Conservation (phyloP, 2,113 vertebrate genomes). For the Oncorhynchus keta region DNA sequence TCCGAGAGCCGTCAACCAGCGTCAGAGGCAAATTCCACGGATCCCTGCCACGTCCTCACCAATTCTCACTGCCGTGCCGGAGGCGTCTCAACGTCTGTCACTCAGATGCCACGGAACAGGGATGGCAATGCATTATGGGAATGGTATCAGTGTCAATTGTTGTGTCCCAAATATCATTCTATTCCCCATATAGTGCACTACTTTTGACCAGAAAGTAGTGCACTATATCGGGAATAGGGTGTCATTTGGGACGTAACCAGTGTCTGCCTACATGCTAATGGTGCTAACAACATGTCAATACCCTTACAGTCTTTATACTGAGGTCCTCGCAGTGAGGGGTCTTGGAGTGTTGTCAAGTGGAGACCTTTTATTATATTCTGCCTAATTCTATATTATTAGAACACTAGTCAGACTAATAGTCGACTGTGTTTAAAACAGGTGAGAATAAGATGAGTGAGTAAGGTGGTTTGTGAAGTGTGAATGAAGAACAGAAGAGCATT, state of each 20-base stretch:
- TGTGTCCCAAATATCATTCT: no score
- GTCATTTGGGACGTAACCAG: no score
- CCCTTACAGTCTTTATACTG: slow-evolving; percentile 2
- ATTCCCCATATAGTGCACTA: no score
- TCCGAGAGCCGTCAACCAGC: slow-evolving; percentile 64
- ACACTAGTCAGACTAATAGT: no score
- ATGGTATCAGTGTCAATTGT: slow-evolving; percentile 13
- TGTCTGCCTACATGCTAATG: slow-evolving; percentile 38
- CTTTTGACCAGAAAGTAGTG: no score
- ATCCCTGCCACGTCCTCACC: slow-evolving; percentile 65
- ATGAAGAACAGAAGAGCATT: slow-evolving; percentile 1
- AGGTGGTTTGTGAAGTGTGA: slow-evolving; percentile 7
- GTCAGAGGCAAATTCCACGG: slow-evolving; percentile 63
- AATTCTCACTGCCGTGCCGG: slow-evolving; percentile 59
- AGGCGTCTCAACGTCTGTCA: slow-evolving; percentile 66
- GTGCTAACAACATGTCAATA: slow-evolving; percentile 29
- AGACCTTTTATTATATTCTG: no score
- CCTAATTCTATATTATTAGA: no score
- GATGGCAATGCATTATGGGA: slow-evolving; percentile 51
- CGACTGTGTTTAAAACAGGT: neutral
- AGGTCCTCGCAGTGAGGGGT: neutral
- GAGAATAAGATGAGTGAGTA: slow-evolving; percentile 21
- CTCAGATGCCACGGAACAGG: slow-evolving; percentile 46
- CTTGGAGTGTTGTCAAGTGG: no score
- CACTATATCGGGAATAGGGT: no score